phyloP scores from a whole-genome alignment of 2,797 vertebrate species.

The Poecile montanus region DNA sequence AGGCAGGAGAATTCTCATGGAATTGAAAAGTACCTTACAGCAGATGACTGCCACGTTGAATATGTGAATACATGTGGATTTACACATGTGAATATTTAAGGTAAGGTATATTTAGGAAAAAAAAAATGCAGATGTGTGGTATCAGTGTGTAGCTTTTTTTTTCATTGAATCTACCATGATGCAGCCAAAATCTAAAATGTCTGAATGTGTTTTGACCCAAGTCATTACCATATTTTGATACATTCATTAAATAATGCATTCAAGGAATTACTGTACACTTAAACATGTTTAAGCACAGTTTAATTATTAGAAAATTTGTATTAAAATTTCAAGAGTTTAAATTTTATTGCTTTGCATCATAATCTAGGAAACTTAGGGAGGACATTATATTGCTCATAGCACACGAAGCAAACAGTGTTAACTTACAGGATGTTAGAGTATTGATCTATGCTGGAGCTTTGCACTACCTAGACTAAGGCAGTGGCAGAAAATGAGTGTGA shows the following conservation, averaged over 20 bases:
- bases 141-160: not conserved
- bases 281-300: not conserved
- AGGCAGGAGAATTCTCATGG: not conserved
- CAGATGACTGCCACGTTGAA: not conserved
- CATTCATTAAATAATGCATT: not conserved
- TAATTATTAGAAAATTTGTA: not conserved
- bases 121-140: rapidly evolving
- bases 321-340: not conserved
- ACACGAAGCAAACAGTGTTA: not conserved
- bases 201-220: not conserved
- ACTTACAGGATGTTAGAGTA: not conserved
- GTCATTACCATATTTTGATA: not conserved
- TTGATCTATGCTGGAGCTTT: not conserved
- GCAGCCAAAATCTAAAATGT: not conserved
- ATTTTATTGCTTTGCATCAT: not conserved
- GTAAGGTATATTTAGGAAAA: not conserved
- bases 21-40: not conserved
- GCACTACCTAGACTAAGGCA: not conserved
- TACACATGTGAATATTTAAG: not conserved
- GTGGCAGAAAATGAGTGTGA: not conserved
- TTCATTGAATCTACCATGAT: not conserved
- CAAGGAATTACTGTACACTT: not conserved
- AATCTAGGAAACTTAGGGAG: not conserved
- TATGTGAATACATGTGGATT: not conserved
- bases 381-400: not conserved